A percentile compares a stretch with the other conserved stretches of the same genome.
Conservation (phyloP, 1,140 invertebrate species). For the Cyrtorhinus lividipennis region DNA sequence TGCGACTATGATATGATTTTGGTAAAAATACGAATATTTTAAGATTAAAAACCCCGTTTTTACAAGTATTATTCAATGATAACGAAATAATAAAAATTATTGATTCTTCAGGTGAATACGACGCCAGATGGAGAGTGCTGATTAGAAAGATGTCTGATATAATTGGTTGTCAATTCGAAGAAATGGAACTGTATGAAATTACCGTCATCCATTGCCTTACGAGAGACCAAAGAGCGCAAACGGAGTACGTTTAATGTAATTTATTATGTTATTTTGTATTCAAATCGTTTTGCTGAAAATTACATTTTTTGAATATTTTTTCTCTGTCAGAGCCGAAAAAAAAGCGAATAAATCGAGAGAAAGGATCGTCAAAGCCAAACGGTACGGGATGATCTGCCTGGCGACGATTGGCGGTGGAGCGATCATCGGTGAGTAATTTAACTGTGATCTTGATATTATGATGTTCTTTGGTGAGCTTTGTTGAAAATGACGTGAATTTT, state of each 20-base stretch:
- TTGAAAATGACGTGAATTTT: neutral
- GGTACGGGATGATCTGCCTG: slow-evolving; percentile 45
- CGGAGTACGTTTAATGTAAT: slow-evolving; percentile 28
- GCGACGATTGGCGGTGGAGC: slow-evolving; percentile 49
- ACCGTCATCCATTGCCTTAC: slow-evolving; percentile 32
- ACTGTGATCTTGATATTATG: no score
- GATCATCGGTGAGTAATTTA: slow-evolving; percentile 38
- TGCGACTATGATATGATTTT: no score
- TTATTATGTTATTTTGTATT: slow-evolving; percentile 2
- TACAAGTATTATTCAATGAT: no score
- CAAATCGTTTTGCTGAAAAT: neutral
- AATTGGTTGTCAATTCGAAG: slow-evolving; percentile 37
- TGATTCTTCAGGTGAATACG: slow-evolving; percentile 44
- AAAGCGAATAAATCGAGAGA: slow-evolving; percentile 34
- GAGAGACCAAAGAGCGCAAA: slow-evolving; percentile 27
- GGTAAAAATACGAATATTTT: no score
- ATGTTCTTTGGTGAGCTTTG: neutral
- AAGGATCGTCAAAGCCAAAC: slow-evolving; percentile 41
- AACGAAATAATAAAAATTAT: no score
- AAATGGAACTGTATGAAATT: slow-evolving; percentile 38
- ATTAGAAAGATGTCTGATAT: slow-evolving; percentile 39
- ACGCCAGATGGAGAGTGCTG: slow-evolving; percentile 45
- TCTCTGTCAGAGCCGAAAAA: slow-evolving; percentile 32
- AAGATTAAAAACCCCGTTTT: no score
- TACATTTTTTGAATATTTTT: neutral